Percentiles rank a stretch among this genome's conserved stretches.
phyloP scores from a whole-genome alignment of 2,888 invertebrate species.

The Balanococcus diminutus region DNA sequence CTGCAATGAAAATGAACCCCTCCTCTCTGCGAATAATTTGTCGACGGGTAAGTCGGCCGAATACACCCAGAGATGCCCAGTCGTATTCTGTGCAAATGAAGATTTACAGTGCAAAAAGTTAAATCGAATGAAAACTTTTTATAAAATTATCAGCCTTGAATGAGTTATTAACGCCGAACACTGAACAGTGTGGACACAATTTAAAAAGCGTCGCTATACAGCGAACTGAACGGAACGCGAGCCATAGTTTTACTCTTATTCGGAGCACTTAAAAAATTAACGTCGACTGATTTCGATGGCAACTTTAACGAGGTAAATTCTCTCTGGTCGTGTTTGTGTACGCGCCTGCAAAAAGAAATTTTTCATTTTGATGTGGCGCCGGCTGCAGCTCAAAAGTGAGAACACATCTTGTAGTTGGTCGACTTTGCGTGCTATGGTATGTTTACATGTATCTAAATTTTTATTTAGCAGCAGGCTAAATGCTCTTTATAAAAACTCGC shows the following conservation, averaged over 20 bases:
- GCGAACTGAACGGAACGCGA: neutral
- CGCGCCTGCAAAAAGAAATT: neutral
- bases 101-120: conserved; percentile 24
- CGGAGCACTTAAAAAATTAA: conserved; percentile 37
- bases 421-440: neutral
- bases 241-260: neutral
- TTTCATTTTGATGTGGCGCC: conserved; percentile 36
- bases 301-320: conserved; percentile 32
- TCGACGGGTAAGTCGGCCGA: neutral
- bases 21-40: neutral
- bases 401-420: neutral
- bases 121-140: conserved; percentile 37
- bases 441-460: neutral
- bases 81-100: neutral
- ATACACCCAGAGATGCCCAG: neutral
- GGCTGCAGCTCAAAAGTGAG: neutral
- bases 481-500: neutral
- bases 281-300: conserved; percentile 3
- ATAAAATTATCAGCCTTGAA: conserved; percentile 16
- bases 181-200: neutral
- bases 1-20: neutral
- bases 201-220: neutral
- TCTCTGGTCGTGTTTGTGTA: neutral
- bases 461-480: neutral
- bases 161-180: conserved; percentile 14